Base-by-base conservation (phyloP, 23 tunicate genomes). In the Botrylloides violaceus region DNA sequence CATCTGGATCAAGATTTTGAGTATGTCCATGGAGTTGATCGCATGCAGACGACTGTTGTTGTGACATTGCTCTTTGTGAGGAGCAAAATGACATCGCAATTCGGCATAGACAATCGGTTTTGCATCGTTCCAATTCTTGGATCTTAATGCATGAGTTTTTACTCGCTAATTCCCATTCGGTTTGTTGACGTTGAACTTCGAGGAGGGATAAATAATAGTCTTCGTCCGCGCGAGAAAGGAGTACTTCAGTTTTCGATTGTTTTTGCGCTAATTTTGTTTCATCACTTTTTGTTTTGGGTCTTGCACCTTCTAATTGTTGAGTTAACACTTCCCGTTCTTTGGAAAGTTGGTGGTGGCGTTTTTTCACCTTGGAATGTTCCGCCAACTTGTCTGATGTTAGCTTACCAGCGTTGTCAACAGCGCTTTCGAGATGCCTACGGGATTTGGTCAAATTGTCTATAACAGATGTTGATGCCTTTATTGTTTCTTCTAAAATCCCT, bases 81-180 rank as follows among this genome's bases (percentile, higher is more conserved):
- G 70, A 29, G 19, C 35, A 63, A 31, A 25, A 63, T 9, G 70
- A 63, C 70, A 63, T 63, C 35, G 70, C 70, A 31, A 63, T 33
- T 7, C 70, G 70, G 29, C 70, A 63, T 23, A 33, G 33, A 33
- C 19, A 34, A 3, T 63, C 70, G 20, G 29, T 15, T 63, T 63
- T 63, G 9, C 33, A 27, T 9, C 70, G 70, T 63, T 63, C 70
- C 70, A 31, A 28, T 19, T 63, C 70, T 34, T 63, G 35, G 35
- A 63, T 55, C 7, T 71, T 62, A 27, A 73, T 79, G 50, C 95
- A 87, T 31, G 81, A 87, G 12, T 76, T 63, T 29, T 58, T 80
- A 39, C 95, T 87, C 47, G 75, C 83, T 24, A 29, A 20, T 70
- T 87, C 95, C 86, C 86, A 87, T 4, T 81, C 83, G 48, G 81